Evolutionary conservation across 2,888 invertebrate species (phyloP).

Genomic region (Acleris cristana): DNA sequence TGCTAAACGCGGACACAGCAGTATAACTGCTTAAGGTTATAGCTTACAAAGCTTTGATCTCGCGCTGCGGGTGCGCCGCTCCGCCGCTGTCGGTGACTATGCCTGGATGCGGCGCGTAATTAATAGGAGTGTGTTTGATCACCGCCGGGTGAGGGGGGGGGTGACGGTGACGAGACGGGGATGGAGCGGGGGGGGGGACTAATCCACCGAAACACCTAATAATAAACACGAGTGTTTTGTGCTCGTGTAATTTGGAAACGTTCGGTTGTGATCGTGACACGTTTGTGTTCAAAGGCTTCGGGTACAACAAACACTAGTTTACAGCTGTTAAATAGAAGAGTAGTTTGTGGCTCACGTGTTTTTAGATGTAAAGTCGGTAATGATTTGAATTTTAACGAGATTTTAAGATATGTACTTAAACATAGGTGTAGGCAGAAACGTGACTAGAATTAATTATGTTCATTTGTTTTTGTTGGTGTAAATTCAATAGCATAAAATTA

Average conservation of each 20-base stretch:
- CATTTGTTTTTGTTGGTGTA: no score
- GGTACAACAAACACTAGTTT: slow-evolving; percentile 3
- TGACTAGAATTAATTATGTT: no score
- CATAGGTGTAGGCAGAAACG: no score
- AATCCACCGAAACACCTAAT: slow-evolving; percentile 3
- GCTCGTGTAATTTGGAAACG: not conserved
- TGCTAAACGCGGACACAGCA: no score
- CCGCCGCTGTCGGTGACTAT: not conserved
- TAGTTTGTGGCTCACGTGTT: no score
- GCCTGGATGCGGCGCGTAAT: slow-evolving; percentile 9
- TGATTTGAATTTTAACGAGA: no score
- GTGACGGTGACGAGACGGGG: not conserved
- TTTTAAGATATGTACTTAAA: no score
- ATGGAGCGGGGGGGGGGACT: not conserved
- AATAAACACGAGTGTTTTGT: slow-evolving; percentile 7
- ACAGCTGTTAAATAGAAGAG: no score
- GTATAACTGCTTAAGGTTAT: slow-evolving; percentile 6
- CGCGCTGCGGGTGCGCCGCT: not conserved
- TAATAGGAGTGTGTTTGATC: slow-evolving; percentile 12
- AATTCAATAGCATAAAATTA: no score
- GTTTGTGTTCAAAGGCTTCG: slow-evolving; percentile 5
- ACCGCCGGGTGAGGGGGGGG: not conserved
- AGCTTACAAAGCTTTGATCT: slow-evolving; percentile 16
- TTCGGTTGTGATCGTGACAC: slow-evolving; percentile 7
- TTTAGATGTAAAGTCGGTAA: no score